Evolutionary conservation across 2,888 invertebrate genomes (phyloP), one percentile per base, ranked within the genome.

Genomic region (Tenthredo livida): DNA sequence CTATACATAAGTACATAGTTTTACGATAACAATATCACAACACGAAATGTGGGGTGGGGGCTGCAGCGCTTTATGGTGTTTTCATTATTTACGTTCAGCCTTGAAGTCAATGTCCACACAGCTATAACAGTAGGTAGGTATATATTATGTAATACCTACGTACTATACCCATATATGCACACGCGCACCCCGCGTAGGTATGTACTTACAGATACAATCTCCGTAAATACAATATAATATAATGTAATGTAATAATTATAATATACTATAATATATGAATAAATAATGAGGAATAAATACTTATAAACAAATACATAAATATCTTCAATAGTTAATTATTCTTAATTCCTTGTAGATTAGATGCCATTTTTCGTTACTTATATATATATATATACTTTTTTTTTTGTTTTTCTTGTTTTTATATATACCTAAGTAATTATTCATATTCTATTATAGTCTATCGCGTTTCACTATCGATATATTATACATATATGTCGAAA

Each of bases 11-110:
- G 87, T 89, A 89, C 89, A 89, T 88, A 83, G 70, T 89, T 89
- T 90, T 90, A 91, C 90, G 90, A 90, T 89, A 89, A 89, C 90
- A 88, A 90, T 91, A 91, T 91, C 91, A 91, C 91, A 91, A 93
- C 92, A 92, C 90, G 90, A 90, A 92, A 90, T 92, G 90, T 91
- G 25, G 61, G 33, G 33, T 4, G 33, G 33, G 33, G 33, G 33
- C 80, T 33, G 61, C n/a, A n/a, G n/a, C 61, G 80, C 15, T 61
- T 77, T 12, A 7, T 37, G 21, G 21, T 25, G 21, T 61, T 58
- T 37, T 17, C 61, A 58, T 40, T 7, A n/a, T 54, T 77, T 15
- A 54, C 77, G 17, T 17, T 25, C 77, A 29, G 33, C 54, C 25
- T 77, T 54, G 50, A 73, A 73, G 47, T 77, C 77, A 43, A 43